Base-by-base conservation (phyloP, 2,113 vertebrate genomes). In the Heptranchias perlo region DNA sequence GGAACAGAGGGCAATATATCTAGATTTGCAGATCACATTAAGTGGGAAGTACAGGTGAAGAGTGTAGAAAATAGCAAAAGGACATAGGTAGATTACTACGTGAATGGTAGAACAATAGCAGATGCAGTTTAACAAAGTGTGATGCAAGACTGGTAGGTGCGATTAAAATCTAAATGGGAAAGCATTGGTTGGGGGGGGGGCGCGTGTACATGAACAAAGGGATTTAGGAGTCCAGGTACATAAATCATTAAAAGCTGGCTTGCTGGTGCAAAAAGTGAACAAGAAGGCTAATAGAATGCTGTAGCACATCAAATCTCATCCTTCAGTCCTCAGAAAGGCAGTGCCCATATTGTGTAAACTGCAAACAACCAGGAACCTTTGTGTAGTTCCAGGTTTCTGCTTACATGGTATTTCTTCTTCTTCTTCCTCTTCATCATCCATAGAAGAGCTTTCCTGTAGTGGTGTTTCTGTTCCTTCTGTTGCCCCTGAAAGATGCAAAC, bases 341-440 rank as follows among this genome's bases (percentile, higher is more conserved):
- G n/a, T 16, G 13, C 76, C 44, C n/a, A n/a, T 92, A 61, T 8
- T 62, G 89, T 92, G 18, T 62, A 93, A 91, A 61, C 52, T 61
- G 52, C 87, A 61, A 87, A 58, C 6, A 78, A 78, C 31, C 31
- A n/a, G 11, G 69, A 82, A 44, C 39, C 89, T 39, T 93, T 64
- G n/a, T 64, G 89, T 4, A 62, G 35, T 93, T 93, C 44, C n/a
- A 4, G 44, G n/a, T 82, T 82, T 93, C 58, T 93, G 61, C 89
- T 93, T 93, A 47, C 89, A 93, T 11, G 4, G 35, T 3, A 64
- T 93, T 93, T 91, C 52, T 91, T 92, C 89, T 92, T 62, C 73
- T 28, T 61, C 69, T 4, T 67, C 62, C 64, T 31, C 21, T 1
- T 25, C 64, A 28, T 69, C 93, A 31, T 95, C 62, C 23, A 11